phyloP scores from a whole-genome alignment of 2,797 vertebrate genomes.

The Oryzias dopingdopingensis region DNA sequence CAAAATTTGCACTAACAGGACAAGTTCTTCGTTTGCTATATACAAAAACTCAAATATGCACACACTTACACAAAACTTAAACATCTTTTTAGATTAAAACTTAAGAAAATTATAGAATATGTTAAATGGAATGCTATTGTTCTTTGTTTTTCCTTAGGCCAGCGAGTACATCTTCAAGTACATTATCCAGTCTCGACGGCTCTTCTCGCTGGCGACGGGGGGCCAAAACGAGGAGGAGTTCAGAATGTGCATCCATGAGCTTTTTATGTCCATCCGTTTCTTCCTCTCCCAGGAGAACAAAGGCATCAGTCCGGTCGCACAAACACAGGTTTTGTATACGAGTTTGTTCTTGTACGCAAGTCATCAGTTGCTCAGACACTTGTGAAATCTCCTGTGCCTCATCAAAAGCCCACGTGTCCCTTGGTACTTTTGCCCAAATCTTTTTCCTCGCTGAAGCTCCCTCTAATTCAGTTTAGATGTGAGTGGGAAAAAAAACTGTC shows the following conservation, averaged over 20 bases:
- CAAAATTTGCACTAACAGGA: too few species aligned
- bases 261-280: constrained; percentile 97
- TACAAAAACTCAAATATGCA: too few species aligned
- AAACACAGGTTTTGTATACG: constrained; percentile 84
- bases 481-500: constrained; percentile 53
- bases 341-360: neutral
- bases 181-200: constrained; percentile 93
- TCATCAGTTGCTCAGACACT: neutral
- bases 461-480: constrained; percentile 44
- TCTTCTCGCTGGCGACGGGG: constrained; percentile 93
- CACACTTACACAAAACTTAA: too few species aligned
- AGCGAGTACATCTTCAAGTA: constrained; percentile 99
- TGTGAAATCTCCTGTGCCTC: neutral
- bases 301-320: constrained; percentile 83
- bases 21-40: too few species aligned
- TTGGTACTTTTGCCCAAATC: constrained; percentile 7
- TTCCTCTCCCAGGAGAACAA: constrained; percentile 96
- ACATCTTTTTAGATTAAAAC: too few species aligned
- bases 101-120: too few species aligned
- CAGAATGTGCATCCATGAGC: constrained; percentile 92
- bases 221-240: constrained; percentile 98
- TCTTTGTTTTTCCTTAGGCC: constrained; percentile 76
- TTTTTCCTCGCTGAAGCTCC: constrained; percentile 19
- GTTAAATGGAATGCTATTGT: neutral
- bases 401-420: constrained; percentile 4